phyloP scores from a whole-genome alignment of 2,888 invertebrate genomes.

The Microplitis deprimator region DNA sequence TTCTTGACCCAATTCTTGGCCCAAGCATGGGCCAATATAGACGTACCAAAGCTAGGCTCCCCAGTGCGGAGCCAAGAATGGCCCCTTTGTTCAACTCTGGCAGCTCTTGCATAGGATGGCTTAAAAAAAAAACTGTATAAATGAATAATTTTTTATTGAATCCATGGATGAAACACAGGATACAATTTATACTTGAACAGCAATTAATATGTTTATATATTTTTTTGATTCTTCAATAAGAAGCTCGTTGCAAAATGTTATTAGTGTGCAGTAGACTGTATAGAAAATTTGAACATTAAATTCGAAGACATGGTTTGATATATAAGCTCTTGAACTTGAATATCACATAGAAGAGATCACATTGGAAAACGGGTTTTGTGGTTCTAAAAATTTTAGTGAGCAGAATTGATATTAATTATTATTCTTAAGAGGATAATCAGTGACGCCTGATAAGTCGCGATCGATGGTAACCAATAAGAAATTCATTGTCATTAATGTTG shows the following conservation, averaged over 20 bases:
- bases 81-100: too few relatives aligned
- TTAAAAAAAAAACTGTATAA: background rate
- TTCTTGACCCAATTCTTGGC: too few relatives aligned
- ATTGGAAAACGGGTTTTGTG: background rate
- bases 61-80: too few relatives aligned
- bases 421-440: background rate
- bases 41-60: too few relatives aligned
- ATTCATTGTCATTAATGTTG: conserved; percentile 54
- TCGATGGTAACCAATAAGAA: conserved; percentile 57
- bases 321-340: background rate
- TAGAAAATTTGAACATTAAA: background rate
- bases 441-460: conserved; percentile 61
- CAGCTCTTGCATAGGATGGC: too few relatives aligned
- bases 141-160: background rate
- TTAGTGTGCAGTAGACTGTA: background rate
- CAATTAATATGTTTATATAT: background rate
- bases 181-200: background rate
- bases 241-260: background rate
- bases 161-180: background rate
- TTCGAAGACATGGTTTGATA: background rate
- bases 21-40: too few relatives aligned
- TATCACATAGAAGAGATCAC: background rate
- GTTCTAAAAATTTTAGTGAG: background rate
- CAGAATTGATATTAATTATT: background rate
- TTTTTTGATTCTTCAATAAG: background rate